A percentile compares a stretch with the other conserved stretches of the same genome.
Conservation (phyloP, 2,113 vertebrate genomes). For the Cephalopterus ornatus region DNA sequence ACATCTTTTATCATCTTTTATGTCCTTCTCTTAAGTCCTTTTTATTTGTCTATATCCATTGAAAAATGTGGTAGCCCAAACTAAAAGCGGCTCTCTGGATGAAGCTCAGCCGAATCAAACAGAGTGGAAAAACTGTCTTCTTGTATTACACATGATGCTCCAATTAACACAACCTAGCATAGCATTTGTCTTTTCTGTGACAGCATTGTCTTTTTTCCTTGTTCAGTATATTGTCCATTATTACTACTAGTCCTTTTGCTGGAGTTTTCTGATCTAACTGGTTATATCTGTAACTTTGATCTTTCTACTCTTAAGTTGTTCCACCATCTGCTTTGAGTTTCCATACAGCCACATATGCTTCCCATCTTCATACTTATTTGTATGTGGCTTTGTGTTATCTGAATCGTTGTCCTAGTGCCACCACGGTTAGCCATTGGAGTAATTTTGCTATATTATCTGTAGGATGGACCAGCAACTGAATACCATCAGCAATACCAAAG, state of each 20-base stretch:
- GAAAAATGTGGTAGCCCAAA: slow-evolving; percentile 25
- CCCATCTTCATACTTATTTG: not conserved
- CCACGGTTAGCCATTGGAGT: not conserved
- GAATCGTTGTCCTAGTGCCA: not conserved
- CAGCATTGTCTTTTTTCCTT: not conserved
- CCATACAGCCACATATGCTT: not conserved
- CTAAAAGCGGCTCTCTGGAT: not conserved
- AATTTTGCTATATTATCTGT: not conserved
- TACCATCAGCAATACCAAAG: not conserved
- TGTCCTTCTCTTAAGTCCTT: slow-evolving; percentile 30
- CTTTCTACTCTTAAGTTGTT: not conserved
- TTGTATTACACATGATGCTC: not conserved
- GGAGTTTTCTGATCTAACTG: not conserved
- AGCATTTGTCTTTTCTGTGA: not conserved
- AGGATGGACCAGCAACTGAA: not conserved
- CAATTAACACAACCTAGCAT: slow-evolving; percentile 9
- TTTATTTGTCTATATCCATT: slow-evolving; percentile 35
- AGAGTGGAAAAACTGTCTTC: not conserved
- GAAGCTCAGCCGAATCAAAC: not conserved
- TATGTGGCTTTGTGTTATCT: not conserved
- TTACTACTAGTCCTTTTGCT: not conserved
- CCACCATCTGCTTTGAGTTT: slow-evolving; percentile 28
- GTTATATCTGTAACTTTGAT: slow-evolving; percentile 17
- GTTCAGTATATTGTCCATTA: not conserved
- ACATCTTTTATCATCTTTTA: slow-evolving; percentile 45